Evolutionary conservation across 1,140 invertebrate species (phyloP).

Genomic region (Phymastichus coffea): DNA sequence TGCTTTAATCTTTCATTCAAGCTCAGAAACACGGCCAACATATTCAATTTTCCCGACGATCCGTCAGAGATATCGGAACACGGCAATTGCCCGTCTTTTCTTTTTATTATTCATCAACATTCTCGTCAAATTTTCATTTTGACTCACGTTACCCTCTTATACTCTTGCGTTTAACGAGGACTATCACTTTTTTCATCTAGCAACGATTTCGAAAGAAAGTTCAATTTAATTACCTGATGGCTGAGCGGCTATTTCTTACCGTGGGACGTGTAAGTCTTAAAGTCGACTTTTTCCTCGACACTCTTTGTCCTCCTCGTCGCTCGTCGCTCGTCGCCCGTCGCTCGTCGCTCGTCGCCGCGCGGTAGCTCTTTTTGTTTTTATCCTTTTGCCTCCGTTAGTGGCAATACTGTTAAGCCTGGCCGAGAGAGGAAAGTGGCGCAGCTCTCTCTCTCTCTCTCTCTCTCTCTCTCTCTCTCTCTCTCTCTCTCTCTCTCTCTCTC

Average conservation of each 20-base stretch:
- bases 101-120: too few species aligned
- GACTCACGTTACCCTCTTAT: too few species aligned
- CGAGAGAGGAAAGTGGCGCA: slow-evolving; percentile 3
- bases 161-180: too few species aligned
- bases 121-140: too few species aligned
- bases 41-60: slow-evolving; percentile 19
- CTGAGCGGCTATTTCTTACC: too few species aligned
- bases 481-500: background rate
- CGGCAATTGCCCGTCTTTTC: background rate
- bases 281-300: too few species aligned
- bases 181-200: too few species aligned
- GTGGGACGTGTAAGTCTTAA: too few species aligned
- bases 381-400: background rate
- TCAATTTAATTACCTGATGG: too few species aligned
- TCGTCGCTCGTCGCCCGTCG: too few species aligned
- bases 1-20: slow-evolving; percentile 25
- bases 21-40: background rate
- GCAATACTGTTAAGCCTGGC: slow-evolving; percentile 15
- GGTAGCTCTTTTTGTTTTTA: slow-evolving; percentile 6
- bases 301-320: background rate
- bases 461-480: background rate
- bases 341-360: too few species aligned
- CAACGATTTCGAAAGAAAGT: too few species aligned
- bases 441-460: slow-evolving; percentile 1
- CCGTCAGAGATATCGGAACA: background rate